phyloP scores from a whole-genome alignment of 2,888 invertebrate species.

The Hedychridium roseum region DNA sequence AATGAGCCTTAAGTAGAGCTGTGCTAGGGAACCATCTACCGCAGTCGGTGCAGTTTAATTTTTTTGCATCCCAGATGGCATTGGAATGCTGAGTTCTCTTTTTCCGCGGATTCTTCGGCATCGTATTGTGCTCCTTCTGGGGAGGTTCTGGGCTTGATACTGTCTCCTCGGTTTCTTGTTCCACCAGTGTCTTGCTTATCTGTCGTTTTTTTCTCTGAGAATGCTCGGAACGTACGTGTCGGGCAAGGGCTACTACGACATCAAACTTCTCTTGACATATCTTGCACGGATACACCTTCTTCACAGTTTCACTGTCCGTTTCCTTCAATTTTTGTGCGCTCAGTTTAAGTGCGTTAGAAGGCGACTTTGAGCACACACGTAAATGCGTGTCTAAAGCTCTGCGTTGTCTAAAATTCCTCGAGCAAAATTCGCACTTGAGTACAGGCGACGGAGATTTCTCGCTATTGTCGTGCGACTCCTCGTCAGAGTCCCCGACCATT shows the following conservation, averaged over 20 bases:
- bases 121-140: slow-evolving; percentile 7
- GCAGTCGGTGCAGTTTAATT: slow-evolving; percentile 50
- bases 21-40: slow-evolving; percentile 54
- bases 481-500: slow-evolving; percentile 58
- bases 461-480: slow-evolving; percentile 35
- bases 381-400: slow-evolving; percentile 51
- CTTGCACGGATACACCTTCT: slow-evolving; percentile 54
- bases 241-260: slow-evolving; percentile 54
- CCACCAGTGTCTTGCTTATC: slow-evolving; percentile 16
- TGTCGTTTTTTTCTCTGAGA: slow-evolving; percentile 41
- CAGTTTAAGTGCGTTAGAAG: slow-evolving; percentile 27
- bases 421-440: slow-evolving; percentile 52
- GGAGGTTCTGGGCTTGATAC: background rate
- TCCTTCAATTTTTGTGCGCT: slow-evolving; percentile 24
- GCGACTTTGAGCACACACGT: slow-evolving; percentile 50
- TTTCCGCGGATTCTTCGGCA: slow-evolving; percentile 10
- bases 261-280: slow-evolving; percentile 56
- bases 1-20: slow-evolving; percentile 47
- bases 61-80: slow-evolving; percentile 44
- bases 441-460: slow-evolving; percentile 26
- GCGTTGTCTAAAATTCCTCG: slow-evolving; percentile 50
- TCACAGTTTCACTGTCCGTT: slow-evolving; percentile 20
- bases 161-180: slow-evolving; percentile 18
- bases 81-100: slow-evolving; percentile 23
- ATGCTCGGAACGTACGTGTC: slow-evolving; percentile 55